Base-by-base conservation (phyloP, 1,140 invertebrate species). In the Bicyclus anynana region DNA sequence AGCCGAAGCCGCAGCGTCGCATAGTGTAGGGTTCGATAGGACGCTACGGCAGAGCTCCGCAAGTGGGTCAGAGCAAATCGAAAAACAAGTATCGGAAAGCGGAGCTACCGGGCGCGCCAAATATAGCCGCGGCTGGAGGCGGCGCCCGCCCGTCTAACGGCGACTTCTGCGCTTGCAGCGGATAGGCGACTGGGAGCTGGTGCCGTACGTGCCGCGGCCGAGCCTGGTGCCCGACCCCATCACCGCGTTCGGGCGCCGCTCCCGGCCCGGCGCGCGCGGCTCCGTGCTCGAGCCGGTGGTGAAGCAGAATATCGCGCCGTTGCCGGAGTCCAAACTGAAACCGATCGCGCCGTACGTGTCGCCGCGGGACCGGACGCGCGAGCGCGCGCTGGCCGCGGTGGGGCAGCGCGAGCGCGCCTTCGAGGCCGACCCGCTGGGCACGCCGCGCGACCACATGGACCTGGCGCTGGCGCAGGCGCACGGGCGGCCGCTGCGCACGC, bases 101-200 rank as follows among this genome's bases (percentile, higher is more conserved):
- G 78, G 73, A 84, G 79, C 80, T 74, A 72, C 71, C 78, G 76
- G 62, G 74, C 81, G 84, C 77, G 82, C 83, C 81, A 87, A 89
- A 86, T 87, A 89, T 85, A 89, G 84, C 77, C 79, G 71, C 80
- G 82, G 76, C 82, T 88, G 83, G 83, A 86, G 76, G 62, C 74
- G 70, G 66, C 75, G 76, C 64, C 66, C 74, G 80, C 71, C 69
- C 74, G 77, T 85, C 73, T 84, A 86, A 87, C 80, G 77, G 78
- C 77, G 76, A 82, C 68, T 85, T 82, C 72, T 87, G 86, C 84
- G 85, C 80, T 94, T 94, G 80, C 93, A 95, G 94, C 94, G 92
- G 91, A 91, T 90, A 68, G 93, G 95, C 66, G 94, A 94, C 67
- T 96, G 94, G 94, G 94, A 95, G 84, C 95, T 95, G 90, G 93